A percentile compares a stretch with the other conserved stretches of the same genome.
Conservation (phyloP, 2,888 invertebrate species). For the Anorthoa munda region DNA sequence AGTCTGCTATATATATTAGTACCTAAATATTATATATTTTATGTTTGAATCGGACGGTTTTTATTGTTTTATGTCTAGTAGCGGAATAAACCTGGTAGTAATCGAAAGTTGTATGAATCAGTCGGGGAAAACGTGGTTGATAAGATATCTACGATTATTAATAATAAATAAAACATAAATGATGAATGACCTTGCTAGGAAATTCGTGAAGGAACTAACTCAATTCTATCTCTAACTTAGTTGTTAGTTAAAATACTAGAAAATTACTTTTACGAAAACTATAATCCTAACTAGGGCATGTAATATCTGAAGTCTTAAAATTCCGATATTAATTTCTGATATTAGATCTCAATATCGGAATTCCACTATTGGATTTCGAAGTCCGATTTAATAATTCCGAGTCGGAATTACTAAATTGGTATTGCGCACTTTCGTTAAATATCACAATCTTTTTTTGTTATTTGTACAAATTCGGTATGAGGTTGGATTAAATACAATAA, state of each 20-base stretch:
- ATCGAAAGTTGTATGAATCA: constrained; percentile 41
- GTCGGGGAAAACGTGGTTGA: background rate
- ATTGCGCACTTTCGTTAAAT: no score
- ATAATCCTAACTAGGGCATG: no score
- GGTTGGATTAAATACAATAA: no score
- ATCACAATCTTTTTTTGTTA: no score
- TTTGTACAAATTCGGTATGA: no score
- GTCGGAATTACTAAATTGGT: no score
- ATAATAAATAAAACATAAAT: constrained; percentile 1
- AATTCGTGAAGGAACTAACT: background rate
- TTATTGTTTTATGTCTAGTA: constrained; percentile 44
- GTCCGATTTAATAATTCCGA: no score
- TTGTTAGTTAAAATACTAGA: background rate
- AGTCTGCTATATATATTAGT: constrained; percentile 15
- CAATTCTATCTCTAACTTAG: background rate
- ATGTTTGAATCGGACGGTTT: constrained; percentile 19
- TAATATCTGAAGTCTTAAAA: no score
- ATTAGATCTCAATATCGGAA: no score
- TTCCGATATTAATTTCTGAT: no score
- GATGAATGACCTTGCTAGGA: background rate
- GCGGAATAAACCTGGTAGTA: constrained; percentile 35
- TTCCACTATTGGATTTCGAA: no score
- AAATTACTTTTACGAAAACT: background rate
- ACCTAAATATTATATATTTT: constrained; percentile 23
- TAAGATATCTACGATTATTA: background rate